Percentiles rank a stretch among this genome's conserved stretches.
Evolutionary conservation across 2,797 vertebrate genomes (phyloP).

Genomic region (Anas acuta): DNA sequence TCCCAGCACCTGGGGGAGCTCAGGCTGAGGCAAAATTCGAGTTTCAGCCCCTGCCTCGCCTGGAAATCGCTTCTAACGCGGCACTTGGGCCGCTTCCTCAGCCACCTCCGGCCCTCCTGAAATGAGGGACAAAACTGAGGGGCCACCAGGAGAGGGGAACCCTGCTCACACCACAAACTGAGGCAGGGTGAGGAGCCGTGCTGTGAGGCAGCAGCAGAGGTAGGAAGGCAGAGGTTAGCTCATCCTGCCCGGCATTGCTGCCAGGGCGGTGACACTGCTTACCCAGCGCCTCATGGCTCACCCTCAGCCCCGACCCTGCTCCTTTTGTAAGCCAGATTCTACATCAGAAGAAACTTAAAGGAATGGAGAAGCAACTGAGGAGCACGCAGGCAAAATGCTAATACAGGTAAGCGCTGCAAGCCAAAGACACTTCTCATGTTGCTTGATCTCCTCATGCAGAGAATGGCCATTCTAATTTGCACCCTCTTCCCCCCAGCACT

Average conservation of each 20-base stretch:
- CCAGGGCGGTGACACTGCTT: background rate
- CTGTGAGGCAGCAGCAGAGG: accelerated
- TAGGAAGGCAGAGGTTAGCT: background rate
- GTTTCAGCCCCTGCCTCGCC: accelerated
- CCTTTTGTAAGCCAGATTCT: background rate
- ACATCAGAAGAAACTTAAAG: background rate
- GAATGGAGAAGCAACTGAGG: background rate
- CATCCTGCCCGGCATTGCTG: background rate
- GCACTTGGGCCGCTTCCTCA: accelerated
- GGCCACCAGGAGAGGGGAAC: background rate
- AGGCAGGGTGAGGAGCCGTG: background rate
- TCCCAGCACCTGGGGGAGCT: background rate
- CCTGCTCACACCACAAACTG: accelerated
- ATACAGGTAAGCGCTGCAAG: background rate
- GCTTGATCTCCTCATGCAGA: background rate
- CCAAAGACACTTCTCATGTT: background rate
- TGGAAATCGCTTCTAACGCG: accelerated
- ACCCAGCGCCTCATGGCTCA: background rate
- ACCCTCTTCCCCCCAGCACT: background rate
- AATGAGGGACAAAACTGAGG: background rate
- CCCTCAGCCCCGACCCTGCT: background rate
- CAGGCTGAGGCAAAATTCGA: background rate
- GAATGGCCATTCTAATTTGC: background rate
- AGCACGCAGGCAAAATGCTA: background rate
- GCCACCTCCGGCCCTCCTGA: background rate